Conservation (phyloP, 2,888 invertebrate species). For the Hypsopygia costalis region DNA sequence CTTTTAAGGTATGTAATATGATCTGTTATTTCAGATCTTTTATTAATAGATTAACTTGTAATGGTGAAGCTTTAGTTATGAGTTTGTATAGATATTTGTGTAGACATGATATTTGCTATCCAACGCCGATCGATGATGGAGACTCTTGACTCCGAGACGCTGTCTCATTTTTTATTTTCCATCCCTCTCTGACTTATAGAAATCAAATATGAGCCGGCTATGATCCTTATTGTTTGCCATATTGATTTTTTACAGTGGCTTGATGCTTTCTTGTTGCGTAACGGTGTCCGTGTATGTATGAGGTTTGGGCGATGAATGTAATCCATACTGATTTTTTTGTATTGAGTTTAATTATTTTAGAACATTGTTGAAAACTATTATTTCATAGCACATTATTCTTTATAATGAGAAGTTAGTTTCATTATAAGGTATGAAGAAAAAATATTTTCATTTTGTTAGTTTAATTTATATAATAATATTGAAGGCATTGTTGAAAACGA, state of each 20-base stretch:
- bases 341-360: too few species aligned
- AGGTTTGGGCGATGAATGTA: slow-evolving; percentile 21
- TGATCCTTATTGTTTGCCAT: slow-evolving; percentile 66
- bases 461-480: too few species aligned
- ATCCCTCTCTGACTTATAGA: slow-evolving; percentile 57
- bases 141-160: slow-evolving; percentile 71
- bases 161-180: slow-evolving; percentile 55
- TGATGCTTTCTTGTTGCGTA: slow-evolving; percentile 35
- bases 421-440: too few species aligned
- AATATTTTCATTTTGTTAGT: too few species aligned
- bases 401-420: too few species aligned
- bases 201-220: slow-evolving; percentile 48
- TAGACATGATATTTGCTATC: slow-evolving; percentile 29
- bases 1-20: slow-evolving; percentile 43
- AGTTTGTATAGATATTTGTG: slow-evolving; percentile 23
- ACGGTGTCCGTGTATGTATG: slow-evolving; percentile 23
- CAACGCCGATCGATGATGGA: slow-evolving; percentile 67
- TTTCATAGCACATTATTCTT: too few species aligned
- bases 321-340: slow-evolving; percentile 18
- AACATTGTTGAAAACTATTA: too few species aligned
- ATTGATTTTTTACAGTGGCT: slow-evolving; percentile 69
- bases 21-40: slow-evolving; percentile 34
- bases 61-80: slow-evolving; percentile 24
- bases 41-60: slow-evolving; percentile 34
- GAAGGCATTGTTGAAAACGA: too few species aligned